A percentile compares a stretch with the other conserved stretches of the same genome.
These are phyloP conservation scores for Acrobasis suavella DNA, from an alignment of 2,888 invertebrate genomes.

Conservation along the genomic window DNA sequence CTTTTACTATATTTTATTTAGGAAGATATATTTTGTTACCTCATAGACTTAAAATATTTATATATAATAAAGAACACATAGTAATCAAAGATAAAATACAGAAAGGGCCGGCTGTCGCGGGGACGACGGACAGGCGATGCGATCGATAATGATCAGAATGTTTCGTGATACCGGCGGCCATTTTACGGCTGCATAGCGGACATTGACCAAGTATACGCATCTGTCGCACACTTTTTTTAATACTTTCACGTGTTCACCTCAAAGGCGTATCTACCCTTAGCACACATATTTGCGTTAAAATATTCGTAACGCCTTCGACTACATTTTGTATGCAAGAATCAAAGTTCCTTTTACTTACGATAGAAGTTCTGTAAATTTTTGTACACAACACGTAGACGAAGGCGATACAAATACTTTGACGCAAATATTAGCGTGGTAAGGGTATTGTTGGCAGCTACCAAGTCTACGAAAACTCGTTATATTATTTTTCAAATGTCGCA, in stretches of 20 bases:
- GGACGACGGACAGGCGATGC: conserved; percentile 37
- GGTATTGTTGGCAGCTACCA: too few relatives aligned
- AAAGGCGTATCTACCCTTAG: too few relatives aligned
- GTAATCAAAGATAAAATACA: conserved; percentile 40
- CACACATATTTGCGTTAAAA: too few relatives aligned
- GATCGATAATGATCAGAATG: conserved; percentile 25
- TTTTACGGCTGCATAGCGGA: neutral
- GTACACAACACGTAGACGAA: too few relatives aligned
- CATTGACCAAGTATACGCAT: neutral
- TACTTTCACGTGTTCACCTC: neutral
- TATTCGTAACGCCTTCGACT: too few relatives aligned
- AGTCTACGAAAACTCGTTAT: too few relatives aligned
- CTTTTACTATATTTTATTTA: conserved; percentile 21
- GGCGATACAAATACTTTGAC: too few relatives aligned
- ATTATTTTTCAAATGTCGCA: too few relatives aligned
- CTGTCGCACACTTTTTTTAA: neutral
- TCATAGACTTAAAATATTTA: conserved; percentile 29
- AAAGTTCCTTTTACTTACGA: too few relatives aligned
- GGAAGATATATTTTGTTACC: conserved; percentile 23
- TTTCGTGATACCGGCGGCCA: conserved; percentile 16
- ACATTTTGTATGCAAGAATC: too few relatives aligned
- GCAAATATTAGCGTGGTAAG: too few relatives aligned
- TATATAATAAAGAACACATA: conserved; percentile 38
- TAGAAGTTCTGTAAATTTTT: too few relatives aligned
- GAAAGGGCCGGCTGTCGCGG: conserved; percentile 41